Percentiles rank a stretch among this genome's conserved stretches.
Evolutionary conservation across 2,888 invertebrate genomes (phyloP).

Genomic region (Eristalis tenax): DNA sequence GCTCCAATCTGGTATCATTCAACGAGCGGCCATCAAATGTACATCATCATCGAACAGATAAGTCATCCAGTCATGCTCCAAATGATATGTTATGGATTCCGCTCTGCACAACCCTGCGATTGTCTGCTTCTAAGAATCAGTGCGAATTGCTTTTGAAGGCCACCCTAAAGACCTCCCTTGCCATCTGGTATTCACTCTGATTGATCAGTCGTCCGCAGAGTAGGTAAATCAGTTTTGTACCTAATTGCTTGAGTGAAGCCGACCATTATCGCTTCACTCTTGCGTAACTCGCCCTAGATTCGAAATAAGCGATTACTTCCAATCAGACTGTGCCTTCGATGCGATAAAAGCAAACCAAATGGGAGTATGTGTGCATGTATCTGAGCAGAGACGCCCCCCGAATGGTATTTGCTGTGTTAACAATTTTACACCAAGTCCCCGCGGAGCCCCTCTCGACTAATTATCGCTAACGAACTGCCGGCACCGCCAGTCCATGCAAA

Average conservation of each 20-base stretch:
- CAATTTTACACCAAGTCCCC: constrained; percentile 33
- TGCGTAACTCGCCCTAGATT: background rate
- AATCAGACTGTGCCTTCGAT: background rate
- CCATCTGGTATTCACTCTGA: no score
- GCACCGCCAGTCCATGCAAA: background rate
- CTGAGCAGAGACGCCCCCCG: background rate
- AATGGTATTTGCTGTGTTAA: constrained; percentile 23
- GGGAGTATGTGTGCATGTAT: background rate
- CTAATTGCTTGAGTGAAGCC: background rate
- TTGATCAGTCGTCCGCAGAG: no score
- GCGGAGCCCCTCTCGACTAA: constrained; percentile 3
- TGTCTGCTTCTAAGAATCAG: no score
- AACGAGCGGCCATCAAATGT: no score
- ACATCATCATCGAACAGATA: no score
- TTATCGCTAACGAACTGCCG: constrained; percentile 17
- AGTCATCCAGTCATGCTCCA: no score
- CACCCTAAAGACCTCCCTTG: no score
- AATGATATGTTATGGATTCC: no score
- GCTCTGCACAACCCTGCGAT: no score
- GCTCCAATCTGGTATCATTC: no score
- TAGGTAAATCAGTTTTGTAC: background rate
- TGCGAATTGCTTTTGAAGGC: no score
- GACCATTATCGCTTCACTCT: background rate
- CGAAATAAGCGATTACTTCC: background rate
- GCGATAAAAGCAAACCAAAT: background rate